A percentile compares a stretch with the other conserved stretches of the same genome.
Evolutionary conservation across 2,113 vertebrate species (phyloP).

Genomic region (Rutilus rutilus): DNA sequence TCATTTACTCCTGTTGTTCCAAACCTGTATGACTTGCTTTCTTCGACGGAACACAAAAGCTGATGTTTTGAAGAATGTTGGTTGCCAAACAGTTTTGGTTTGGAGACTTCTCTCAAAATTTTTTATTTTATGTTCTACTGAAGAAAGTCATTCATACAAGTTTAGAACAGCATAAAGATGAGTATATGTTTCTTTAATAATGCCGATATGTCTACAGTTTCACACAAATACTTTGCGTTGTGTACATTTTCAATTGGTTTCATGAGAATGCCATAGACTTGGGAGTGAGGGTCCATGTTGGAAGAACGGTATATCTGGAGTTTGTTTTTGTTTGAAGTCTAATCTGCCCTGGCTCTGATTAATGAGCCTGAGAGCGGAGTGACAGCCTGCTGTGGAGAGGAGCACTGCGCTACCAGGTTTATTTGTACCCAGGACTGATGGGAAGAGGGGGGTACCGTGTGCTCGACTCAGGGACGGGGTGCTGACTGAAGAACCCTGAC

Average conservation of each 20-base stretch:
- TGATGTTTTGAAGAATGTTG: not conserved
- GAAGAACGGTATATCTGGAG: conserved; percentile 43
- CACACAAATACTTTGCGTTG: not conserved
- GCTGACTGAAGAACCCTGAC: conserved; percentile 82
- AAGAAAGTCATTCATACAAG: not conserved
- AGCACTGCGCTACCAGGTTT: conserved; percentile 71
- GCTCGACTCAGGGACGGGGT: conserved; percentile 78
- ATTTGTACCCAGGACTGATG: conserved; percentile 71
- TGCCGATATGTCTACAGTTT: not conserved
- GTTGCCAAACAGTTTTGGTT: not conserved
- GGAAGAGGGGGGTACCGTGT: conserved; percentile 65
- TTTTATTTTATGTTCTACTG: not conserved
- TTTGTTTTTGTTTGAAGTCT: conserved; percentile 78
- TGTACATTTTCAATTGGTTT: not conserved
- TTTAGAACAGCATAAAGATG: not conserved
- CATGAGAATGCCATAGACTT: not conserved
- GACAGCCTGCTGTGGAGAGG: conserved; percentile 70
- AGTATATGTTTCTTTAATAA: not conserved
- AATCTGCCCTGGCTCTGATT: conserved; percentile 78
- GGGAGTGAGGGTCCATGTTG: not conserved
- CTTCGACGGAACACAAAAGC: not conserved
- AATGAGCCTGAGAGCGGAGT: conserved; percentile 75
- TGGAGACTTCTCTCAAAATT: not conserved
- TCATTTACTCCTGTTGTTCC: not conserved
- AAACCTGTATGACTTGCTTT: not conserved